phyloP scores from a whole-genome alignment of 2,113 vertebrate species.

The Caranx melampygus region DNA sequence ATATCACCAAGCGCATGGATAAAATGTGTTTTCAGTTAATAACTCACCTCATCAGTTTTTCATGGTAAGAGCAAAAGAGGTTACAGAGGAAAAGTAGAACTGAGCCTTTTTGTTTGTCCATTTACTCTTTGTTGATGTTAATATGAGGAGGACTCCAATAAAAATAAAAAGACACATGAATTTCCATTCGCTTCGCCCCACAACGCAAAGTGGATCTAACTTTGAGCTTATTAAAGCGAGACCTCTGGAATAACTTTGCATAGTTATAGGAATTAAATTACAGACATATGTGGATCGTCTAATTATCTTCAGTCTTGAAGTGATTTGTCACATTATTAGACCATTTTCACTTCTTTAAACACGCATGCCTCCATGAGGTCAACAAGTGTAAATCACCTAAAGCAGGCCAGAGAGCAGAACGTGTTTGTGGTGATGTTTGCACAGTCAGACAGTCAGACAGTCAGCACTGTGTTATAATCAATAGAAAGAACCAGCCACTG shows the following conservation, averaged over 20 bases:
- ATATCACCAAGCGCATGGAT: conserved; percentile 66
- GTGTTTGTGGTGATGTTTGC: not conserved
- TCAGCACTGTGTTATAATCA: too few relatives aligned
- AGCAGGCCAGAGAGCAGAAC: not conserved
- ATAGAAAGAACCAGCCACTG: too few relatives aligned
- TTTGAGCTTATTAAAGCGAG: not conserved
- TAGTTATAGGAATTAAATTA: conserved; percentile 18
- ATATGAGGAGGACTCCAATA: conserved; percentile 33
- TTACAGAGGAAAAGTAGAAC: conserved; percentile 44
- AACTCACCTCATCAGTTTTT: conserved; percentile 71
- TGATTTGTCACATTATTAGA: conserved; percentile 19
- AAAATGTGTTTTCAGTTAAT: conserved; percentile 82
- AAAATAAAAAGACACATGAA: conserved; percentile 18
- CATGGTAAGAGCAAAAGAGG: conserved; percentile 42
- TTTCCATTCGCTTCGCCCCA: not conserved
- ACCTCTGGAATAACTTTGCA: conserved; percentile 12
- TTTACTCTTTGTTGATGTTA: conserved; percentile 58
- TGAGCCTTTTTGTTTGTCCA: conserved; percentile 36
- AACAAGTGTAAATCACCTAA: not conserved
- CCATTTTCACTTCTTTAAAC: conserved; percentile 26
- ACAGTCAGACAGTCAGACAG: not conserved
- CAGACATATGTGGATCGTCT: conserved; percentile 22
- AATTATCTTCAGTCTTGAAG: conserved; percentile 30
- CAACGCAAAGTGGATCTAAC: conserved; percentile 2
- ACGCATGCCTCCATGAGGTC: not conserved